Evolutionary conservation across 2,113 vertebrate genomes (phyloP), one percentile per base, ranked within the genome.

Genomic region (Apodemus speciosus): DNA sequence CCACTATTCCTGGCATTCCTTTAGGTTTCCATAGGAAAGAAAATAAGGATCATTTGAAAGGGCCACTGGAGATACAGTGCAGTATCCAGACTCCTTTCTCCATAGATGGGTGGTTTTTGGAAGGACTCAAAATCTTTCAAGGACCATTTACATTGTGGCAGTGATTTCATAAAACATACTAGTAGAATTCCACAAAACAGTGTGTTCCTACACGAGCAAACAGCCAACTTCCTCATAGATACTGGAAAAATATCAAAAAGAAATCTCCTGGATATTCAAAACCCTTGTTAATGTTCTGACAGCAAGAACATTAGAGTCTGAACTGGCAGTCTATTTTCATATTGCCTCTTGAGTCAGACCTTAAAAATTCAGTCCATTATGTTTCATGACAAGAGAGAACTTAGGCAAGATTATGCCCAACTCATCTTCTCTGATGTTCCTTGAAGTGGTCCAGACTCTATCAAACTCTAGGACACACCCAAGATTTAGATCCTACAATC

Each of bases 111-210:
- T 40, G n/a, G 51, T 66, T 90, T 90, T 91, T 76, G 90, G 90
- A 90, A 85, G 46, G 68, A 49, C 58, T 68, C 14, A 38, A 64
- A 46, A 62, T 95, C 71, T 88, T 95, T 72, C 85, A 93, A 72
- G 81, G 73, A 77, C 27, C 66, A 85, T 91, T 95, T 94, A 72
- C 66, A 56, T 91, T n/a, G 30, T 43, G 53, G 21, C 15, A 88
- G 43, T 79, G 46, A 60, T 25, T 72, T 85, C 27, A 62, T 62
- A 73, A 90, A 18, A 66, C 30, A 43, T 46, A 32, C 27, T 53
- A n/a, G 40, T 3, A 11, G 71, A 62, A 32, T 90, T 92, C 8
- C 80, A 95, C 77, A 77, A 90, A 84, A 93, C 69, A 68, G 30
- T 20, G 43, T 46, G 72, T 46, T n/a, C 40, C 23, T 77, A 0